Percentiles rank a stretch among this genome's conserved stretches.
These are phyloP conservation scores for Anoura caudifer DNA, from an alignment of 2,113 vertebrate genomes.

Conservation along the genomic window DNA sequence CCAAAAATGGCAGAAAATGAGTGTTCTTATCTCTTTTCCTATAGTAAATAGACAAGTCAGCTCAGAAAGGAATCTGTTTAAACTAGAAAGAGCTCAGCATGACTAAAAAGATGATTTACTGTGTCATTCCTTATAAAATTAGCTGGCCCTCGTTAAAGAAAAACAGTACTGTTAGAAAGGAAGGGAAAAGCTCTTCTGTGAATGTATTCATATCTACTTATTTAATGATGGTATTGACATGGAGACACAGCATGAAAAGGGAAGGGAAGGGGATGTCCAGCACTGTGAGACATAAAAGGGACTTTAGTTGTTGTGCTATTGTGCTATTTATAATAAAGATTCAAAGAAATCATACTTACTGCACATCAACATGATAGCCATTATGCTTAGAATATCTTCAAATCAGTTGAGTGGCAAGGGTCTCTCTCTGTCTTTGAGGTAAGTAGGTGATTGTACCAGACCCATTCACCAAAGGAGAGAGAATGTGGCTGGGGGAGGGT, in stretches of 20 bases:
- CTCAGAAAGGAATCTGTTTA: conserved; percentile 37
- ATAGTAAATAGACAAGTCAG: conserved; percentile 34
- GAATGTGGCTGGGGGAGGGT: neutral
- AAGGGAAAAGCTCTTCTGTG: neutral
- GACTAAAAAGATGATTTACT: conserved; percentile 15
- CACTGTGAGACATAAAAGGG: neutral
- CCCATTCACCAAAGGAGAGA: neutral
- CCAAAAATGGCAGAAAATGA: conserved; percentile 46
- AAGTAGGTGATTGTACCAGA: neutral
- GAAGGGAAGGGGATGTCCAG: neutral
- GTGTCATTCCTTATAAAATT: conserved; percentile 32
- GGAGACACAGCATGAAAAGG: neutral
- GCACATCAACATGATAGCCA: neutral
- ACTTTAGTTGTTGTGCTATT: neutral
- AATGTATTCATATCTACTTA: neutral
- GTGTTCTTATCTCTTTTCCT: conserved; percentile 13
- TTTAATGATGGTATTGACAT: neutral
- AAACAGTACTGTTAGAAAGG: neutral
- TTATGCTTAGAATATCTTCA: neutral
- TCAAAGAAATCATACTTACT: neutral
- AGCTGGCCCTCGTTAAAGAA: neutral
- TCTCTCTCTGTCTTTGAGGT: neutral
- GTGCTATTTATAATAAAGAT: neutral
- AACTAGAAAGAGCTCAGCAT: conserved; percentile 33
- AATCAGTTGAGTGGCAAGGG: neutral